Evolutionary conservation across 2,113 vertebrate species (phyloP).

Genomic region (Pungitius pungitius): DNA sequence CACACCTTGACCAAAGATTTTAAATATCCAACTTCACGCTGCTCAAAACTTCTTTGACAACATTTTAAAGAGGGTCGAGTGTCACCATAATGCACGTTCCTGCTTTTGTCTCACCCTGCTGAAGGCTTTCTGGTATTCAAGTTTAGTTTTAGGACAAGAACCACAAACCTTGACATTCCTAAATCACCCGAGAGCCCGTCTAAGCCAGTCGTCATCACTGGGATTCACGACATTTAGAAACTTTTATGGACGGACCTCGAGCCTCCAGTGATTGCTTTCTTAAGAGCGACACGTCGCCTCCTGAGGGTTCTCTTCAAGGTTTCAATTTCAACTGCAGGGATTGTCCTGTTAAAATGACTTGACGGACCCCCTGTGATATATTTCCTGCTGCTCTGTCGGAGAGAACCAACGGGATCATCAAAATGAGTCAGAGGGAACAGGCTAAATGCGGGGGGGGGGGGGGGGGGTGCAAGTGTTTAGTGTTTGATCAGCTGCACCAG

Average conservation of each 20-base stretch:
- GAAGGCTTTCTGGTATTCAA: background rate
- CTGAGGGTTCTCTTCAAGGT: constrained; percentile 21
- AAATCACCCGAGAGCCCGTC: constrained; percentile 27
- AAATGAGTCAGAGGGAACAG: constrained; percentile 27
- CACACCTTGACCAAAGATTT: background rate
- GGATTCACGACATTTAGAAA: constrained; percentile 25
- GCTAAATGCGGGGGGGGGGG: background rate
- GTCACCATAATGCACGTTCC: background rate
- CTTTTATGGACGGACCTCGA: constrained; percentile 35
- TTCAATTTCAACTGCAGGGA: constrained; percentile 47
- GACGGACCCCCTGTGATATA: constrained; percentile 22
- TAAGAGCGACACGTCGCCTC: constrained; percentile 15
- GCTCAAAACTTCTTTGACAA: too few species aligned
- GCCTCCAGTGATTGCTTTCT: constrained; percentile 38
- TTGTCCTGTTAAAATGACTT: constrained; percentile 38
- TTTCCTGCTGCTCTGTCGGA: constrained; percentile 27
- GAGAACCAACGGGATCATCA: constrained; percentile 33
- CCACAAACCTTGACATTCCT: constrained; percentile 23
- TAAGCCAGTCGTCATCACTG: constrained; percentile 36
- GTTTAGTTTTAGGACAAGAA: constrained; percentile 9
- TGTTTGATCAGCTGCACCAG: constrained; percentile 45
- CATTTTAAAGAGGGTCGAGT: background rate
- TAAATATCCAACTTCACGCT: background rate
- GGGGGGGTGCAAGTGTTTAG: constrained; percentile 28
- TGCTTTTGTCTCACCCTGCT: background rate